Evolutionary conservation across 2,113 vertebrate genomes (phyloP).

Genomic region (Zosterops borbonicus): DNA sequence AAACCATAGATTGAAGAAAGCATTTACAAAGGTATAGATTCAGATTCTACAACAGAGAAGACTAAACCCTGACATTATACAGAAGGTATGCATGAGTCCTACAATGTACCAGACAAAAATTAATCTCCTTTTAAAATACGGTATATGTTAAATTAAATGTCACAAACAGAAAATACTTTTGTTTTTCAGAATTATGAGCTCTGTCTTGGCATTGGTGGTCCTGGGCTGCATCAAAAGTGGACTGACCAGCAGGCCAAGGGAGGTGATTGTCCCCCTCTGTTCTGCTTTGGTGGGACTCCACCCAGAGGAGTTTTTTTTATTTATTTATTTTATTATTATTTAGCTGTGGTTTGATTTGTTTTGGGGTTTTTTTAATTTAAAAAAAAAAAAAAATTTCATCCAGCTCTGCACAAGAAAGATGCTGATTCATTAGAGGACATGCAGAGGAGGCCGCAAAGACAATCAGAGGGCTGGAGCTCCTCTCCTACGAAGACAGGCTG

Average conservation of each 20-base stretch:
- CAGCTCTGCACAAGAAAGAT: not conserved
- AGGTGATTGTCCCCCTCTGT: not conserved
- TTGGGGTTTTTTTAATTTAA: no score
- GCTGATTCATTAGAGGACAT: not conserved
- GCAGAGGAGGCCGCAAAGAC: rapidly evolving
- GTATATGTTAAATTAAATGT: not conserved
- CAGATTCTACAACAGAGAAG: not conserved
- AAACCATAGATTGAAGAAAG: not conserved
- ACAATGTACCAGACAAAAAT: not conserved
- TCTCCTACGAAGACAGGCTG: not conserved
- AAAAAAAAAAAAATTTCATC: no score
- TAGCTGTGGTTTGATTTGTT: no score
- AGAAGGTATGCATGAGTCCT: not conserved
- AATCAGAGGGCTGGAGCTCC: not conserved
- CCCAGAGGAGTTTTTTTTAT: no score
- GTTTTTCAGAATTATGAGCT: not conserved
- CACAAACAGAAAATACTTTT: not conserved
- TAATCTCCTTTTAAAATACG: not conserved
- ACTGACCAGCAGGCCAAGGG: not conserved
- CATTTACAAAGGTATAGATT: not conserved
- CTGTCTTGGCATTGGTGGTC: not conserved
- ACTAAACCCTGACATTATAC: not conserved
- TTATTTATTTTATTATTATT: no score
- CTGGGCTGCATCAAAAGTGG: no score
- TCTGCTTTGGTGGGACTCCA: not conserved